A percentile compares a stretch with the other conserved stretches of the same genome.
Conservation (phyloP, 2,797 vertebrate genomes). For the Enoplosus armatus region DNA sequence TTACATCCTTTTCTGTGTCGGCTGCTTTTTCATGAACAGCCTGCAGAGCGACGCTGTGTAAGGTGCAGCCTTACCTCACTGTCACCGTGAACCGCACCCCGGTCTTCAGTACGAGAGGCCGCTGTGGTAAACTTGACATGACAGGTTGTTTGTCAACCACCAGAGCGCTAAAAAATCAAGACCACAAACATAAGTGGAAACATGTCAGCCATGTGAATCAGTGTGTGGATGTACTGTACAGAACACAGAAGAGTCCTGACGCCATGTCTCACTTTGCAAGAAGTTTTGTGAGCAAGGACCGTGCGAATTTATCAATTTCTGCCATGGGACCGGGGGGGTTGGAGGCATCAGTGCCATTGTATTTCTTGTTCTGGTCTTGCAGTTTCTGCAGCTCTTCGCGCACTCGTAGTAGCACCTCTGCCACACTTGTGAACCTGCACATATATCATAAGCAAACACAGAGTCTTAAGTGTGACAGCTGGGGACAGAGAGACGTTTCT, state of each 20-base stretch:
- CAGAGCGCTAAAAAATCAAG: constrained; percentile 74
- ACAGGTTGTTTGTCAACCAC: constrained; percentile 94
- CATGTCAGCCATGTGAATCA: neutral
- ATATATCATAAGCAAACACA: neutral
- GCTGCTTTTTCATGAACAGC: neutral
- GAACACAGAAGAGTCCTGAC: neutral
- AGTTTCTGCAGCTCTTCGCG: constrained; percentile 83
- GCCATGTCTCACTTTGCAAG: constrained; percentile 86
- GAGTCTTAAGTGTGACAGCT: neutral
- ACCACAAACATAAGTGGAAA: constrained; percentile 20
- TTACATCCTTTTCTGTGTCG: neutral
- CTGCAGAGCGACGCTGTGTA: neutral
- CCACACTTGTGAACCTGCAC: constrained; percentile 87
- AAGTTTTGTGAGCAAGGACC: constrained; percentile 86
- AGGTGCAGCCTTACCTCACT: constrained; percentile 83
- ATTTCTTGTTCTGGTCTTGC: constrained; percentile 86
- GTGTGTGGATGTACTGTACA: neutral
- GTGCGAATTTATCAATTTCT: constrained; percentile 78
- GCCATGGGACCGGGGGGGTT: constrained; percentile 83
- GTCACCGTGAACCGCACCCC: constrained; percentile 89
- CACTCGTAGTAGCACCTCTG: constrained; percentile 84
- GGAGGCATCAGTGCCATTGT: constrained; percentile 66
- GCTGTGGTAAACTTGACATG: constrained; percentile 88
- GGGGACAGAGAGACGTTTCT: neutral
- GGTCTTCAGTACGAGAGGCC: constrained; percentile 91